A percentile compares a stretch with the other conserved stretches of the same genome.
These are phyloP conservation scores for Ictalurus punctatus DNA, from an alignment of 2,113 vertebrate genomes.

Conservation along the genomic window DNA sequence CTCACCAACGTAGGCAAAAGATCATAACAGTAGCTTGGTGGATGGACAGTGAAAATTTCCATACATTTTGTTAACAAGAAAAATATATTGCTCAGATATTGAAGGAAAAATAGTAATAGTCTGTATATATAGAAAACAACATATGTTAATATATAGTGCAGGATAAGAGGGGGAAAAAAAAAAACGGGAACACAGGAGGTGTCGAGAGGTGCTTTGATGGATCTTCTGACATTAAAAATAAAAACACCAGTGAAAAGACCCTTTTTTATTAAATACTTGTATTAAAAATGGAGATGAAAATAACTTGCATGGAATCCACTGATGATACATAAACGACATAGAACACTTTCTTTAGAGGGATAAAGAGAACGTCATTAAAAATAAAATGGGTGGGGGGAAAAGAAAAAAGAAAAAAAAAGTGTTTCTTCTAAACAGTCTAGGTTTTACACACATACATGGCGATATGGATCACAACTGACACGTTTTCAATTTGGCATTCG, in stretches of 20 bases:
- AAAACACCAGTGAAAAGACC: constrained; percentile 46
- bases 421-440: constrained; percentile 20
- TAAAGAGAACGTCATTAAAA: constrained; percentile 44
- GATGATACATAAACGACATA: constrained; percentile 46
- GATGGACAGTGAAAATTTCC: constrained; percentile 17
- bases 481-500: constrained; percentile 51
- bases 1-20: neutral
- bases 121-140: constrained; percentile 36
- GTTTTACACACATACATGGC: constrained; percentile 26
- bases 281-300: constrained; percentile 46
- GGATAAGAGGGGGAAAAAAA: neutral
- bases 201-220: neutral
- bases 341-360: neutral
- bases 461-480: constrained; percentile 29
- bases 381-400: constrained; percentile 45
- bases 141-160: constrained; percentile 38
- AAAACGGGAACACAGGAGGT: neutral
- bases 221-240: constrained; percentile 12
- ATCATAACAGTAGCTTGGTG: constrained; percentile 28
- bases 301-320: constrained; percentile 51
- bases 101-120: constrained; percentile 34
- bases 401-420: neutral
- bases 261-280: constrained; percentile 50
- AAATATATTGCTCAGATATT: constrained; percentile 56
- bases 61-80: constrained; percentile 43